These are phyloP conservation scores for Tenualosa thibaudeaui DNA, from an alignment of 2,797 vertebrate genomes.

Conservation along the genomic window DNA sequence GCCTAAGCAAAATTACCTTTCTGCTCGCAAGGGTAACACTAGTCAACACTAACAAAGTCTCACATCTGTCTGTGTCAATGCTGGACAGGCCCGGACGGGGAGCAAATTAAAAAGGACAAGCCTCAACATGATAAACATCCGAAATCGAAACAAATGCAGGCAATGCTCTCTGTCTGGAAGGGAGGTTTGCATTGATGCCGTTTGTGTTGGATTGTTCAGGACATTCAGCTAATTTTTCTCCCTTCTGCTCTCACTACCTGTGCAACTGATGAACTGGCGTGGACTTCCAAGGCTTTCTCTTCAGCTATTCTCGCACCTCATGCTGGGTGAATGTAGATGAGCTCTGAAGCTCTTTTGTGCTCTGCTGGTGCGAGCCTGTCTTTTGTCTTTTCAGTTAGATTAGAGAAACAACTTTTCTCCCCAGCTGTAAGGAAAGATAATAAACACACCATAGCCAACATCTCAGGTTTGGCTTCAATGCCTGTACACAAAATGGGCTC, in stretches of 20 bases:
- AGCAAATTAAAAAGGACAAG: conserved; percentile 8
- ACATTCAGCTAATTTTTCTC: neutral
- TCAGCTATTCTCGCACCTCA: conserved; percentile 2
- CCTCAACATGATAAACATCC: neutral
- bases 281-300: conserved; percentile 30
- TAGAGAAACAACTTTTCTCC: conserved; percentile 24
- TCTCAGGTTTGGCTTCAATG: conserved; percentile 20
- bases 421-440: conserved; percentile 22
- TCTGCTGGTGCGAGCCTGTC: conserved; percentile 27
- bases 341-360: conserved; percentile 8
- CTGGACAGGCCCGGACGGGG: neutral
- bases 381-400: conserved; percentile 42
- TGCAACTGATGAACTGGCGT: neutral
- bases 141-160: neutral
- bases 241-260: conserved; percentile 20
- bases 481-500: conserved; percentile 31
- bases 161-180: neutral
- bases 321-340: conserved; percentile 32
- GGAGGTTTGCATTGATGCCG: neutral
- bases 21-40: neutral
- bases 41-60: conserved; percentile 4
- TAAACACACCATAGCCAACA: conserved; percentile 31
- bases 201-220: conserved; percentile 16
- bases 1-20: neutral
- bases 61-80: neutral